These are phyloP conservation scores for Rhadina sibilatrix DNA, from an alignment of 2,113 vertebrate genomes.

Conservation along the genomic window DNA sequence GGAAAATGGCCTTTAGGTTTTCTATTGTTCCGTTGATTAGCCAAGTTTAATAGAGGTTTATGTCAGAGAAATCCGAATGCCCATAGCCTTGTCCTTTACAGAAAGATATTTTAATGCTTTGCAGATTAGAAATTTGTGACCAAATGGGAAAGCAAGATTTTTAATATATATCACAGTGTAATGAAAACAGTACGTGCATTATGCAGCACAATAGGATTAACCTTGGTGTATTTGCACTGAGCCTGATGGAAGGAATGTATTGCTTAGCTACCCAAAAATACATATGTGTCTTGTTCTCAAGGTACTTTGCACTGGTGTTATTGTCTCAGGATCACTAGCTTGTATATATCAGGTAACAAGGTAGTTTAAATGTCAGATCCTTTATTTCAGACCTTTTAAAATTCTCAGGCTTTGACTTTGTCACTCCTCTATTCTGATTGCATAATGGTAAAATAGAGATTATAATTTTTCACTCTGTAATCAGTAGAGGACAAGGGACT, in stretches of 20 bases:
- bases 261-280: neutral
- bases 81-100: neutral
- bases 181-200: neutral
- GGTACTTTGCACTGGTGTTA: neutral
- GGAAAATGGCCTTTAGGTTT: slow-evolving; percentile 13
- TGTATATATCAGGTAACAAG: neutral
- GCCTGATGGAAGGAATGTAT: neutral
- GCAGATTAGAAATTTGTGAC: neutral
- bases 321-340: neutral
- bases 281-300: neutral
- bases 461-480: neutral
- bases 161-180: neutral
- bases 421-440: neutral
- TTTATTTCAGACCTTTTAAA: neutral
- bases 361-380: neutral
- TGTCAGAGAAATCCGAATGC: neutral
- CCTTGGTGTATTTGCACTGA: neutral
- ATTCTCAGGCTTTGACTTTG: neutral
- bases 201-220: neutral
- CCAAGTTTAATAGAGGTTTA: neutral
- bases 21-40: neutral
- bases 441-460: neutral
- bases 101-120: neutral
- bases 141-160: neutral
- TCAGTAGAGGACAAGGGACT: neutral